Evolutionary conservation across 37 sponge, comb jelly and placozoan genomes (phyloP), one percentile per base, ranked within the genome.

Genomic region (Cladorhizidae sp.): DNA sequence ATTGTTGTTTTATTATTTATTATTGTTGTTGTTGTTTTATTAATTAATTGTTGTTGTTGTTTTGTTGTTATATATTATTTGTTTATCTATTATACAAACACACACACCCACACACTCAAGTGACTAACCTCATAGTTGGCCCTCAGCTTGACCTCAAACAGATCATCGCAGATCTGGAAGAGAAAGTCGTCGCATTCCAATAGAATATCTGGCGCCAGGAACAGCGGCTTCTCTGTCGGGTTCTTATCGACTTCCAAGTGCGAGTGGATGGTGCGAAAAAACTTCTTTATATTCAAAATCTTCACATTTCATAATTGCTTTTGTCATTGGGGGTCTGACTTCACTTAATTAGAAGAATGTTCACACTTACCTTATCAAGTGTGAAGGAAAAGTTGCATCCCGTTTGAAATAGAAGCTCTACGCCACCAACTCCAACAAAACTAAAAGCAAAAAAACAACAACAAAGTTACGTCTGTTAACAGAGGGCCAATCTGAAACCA

Each of bases 121-220:
- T n/a, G n/a, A 18, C 82, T 64, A 20, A 97, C 93, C 79, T 82
- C 91, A 39, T 94, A 89, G 59, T 93, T 94, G 42, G 85, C 77
- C 79, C 86, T 82, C 70, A 97, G 82, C 72, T 92, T 94, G n/a
- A 89, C 86, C 55, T 97, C 98, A 67, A 94, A 95, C 20, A 77
- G 76, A 69, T 97, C 86, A 54, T 97, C 98, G 40, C 73, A 63
- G 3, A 96, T 72, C 69, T 85, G 80, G 40, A 93, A 81, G 2
- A 85, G 32, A 14, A 89, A 50, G 40, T 88, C 82, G 25, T 83
- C 89, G 5, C 72, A 81, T 69, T 83, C 70, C 51, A 91, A 23
- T 23, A 79, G 52, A 21, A 95, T 15, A 50, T 95, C 95, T 17
- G 88, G 92, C 0, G 70, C 75, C 23, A 95, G 54, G 22, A 85